phyloP scores from a whole-genome alignment of 1,140 invertebrate genomes.

The Coelopa frigida region DNA sequence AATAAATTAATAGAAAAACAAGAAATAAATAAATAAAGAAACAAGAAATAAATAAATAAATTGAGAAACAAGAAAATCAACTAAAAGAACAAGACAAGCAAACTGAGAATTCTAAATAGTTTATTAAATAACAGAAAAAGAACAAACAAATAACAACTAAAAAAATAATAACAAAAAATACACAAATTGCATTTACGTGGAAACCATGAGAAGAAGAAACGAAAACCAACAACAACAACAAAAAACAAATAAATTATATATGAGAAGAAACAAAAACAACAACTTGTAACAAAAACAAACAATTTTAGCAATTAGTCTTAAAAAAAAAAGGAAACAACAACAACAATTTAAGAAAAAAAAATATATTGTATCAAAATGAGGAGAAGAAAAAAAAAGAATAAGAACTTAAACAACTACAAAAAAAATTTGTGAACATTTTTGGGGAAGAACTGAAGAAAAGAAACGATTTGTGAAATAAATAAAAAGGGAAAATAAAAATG shows the following conservation, averaged over 20 bases:
- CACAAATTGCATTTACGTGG: not conserved
- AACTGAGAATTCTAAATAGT: too few species aligned
- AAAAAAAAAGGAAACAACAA: not conserved
- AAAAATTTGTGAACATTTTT: not conserved
- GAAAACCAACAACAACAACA: not conserved
- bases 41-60: too few species aligned
- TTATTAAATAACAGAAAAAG: too few species aligned
- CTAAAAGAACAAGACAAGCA: too few species aligned
- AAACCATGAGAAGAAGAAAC: not conserved
- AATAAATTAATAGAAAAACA: conserved; percentile 5
- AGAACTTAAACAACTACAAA: too few species aligned
- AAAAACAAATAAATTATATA: not conserved
- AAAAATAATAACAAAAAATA: conserved; percentile 4
- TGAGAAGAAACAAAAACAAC: not conserved
- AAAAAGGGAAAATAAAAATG: too few species aligned
- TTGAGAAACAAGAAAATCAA: too few species aligned
- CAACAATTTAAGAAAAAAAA: conserved; percentile 7
- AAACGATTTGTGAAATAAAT: too few species aligned
- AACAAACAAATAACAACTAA: too few species aligned
- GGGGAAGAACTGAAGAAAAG: too few species aligned
- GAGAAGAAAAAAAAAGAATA: too few species aligned
- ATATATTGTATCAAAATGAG: too few species aligned
- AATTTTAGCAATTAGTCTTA: not conserved
- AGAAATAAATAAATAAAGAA: conserved; percentile 6
- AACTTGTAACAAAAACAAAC: not conserved